Evolutionary conservation across 2,888 invertebrate species (phyloP).

Genomic region (Drosophila atripex): DNA sequence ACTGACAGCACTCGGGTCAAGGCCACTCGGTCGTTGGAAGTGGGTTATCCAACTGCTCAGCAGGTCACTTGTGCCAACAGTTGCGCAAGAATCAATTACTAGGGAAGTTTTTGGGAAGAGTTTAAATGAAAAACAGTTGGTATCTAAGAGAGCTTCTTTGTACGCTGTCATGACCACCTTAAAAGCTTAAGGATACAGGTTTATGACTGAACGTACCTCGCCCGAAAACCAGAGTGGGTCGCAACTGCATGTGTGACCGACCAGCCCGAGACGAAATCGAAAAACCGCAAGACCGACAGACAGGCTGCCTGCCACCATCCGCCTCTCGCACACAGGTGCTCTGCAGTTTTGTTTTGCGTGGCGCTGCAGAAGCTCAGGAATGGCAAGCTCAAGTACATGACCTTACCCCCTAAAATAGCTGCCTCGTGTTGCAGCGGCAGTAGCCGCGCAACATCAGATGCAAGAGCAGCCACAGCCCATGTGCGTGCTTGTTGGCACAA

Average conservation of each 20-base stretch:
- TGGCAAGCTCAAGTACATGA: constrained; percentile 78
- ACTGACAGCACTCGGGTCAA: not conserved
- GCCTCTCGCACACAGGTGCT: not conserved
- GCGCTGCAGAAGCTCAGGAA: constrained; percentile 54
- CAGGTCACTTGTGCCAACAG: not conserved
- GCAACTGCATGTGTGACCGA: too few species aligned
- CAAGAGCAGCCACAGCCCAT: constrained; percentile 10
- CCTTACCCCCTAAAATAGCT: constrained; percentile 63
- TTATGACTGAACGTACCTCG: too few species aligned
- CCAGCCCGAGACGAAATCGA: too few species aligned
- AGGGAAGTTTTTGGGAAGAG: too few species aligned
- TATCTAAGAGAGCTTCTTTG: too few species aligned
- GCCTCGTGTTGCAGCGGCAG: constrained; percentile 8
- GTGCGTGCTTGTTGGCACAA: constrained; percentile 48
- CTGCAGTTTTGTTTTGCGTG: constrained; percentile 56
- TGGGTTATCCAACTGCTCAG: not conserved
- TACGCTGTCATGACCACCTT: too few species aligned
- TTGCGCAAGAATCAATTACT: not conserved
- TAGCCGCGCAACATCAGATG: constrained; percentile 6
- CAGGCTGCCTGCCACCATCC: constrained; percentile 37
- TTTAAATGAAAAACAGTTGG: too few species aligned
- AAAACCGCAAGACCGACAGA: constrained; percentile 54
- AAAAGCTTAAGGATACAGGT: too few species aligned
- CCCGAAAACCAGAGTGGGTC: not conserved
- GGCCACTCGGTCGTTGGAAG: not conserved